phyloP scores from a whole-genome alignment of 2,797 vertebrate species.

The Varecia variegata region DNA sequence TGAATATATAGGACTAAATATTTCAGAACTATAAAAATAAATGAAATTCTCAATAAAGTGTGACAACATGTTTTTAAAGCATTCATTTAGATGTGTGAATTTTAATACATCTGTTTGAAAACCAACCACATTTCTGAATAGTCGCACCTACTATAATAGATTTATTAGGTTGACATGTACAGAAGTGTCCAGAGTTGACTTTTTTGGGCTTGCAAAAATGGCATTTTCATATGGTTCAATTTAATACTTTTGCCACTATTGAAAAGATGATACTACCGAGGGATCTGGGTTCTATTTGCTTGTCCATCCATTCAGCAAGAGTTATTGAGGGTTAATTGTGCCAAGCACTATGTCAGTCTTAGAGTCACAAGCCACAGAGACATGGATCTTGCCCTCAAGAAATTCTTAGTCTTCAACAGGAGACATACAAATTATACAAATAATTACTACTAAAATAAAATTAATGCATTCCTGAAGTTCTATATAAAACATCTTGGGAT shows the following conservation, averaged over 20 bases:
- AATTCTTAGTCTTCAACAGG: neutral
- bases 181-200: neutral
- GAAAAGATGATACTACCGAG: neutral
- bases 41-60: neutral
- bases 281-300: neutral
- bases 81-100: neutral
- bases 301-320: neutral
- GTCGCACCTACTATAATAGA: neutral
- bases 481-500: neutral
- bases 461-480: neutral
- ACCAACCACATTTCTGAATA: neutral
- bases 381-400: neutral
- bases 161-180: neutral
- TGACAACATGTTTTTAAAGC: neutral
- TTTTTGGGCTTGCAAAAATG: neutral
- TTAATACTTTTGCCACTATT: neutral
- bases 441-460: neutral
- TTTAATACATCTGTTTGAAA: conserved; percentile 33
- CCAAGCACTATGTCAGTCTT: neutral
- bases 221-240: neutral
- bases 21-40: conserved; percentile 39
- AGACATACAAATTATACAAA: neutral
- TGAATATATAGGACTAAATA: neutral
- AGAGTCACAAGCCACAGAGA: neutral
- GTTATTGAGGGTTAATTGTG: neutral